Evolutionary conservation across 2,797 vertebrate genomes (phyloP), one percentile per base, ranked within the genome.

Genomic region (Garrulus glandarius): DNA sequence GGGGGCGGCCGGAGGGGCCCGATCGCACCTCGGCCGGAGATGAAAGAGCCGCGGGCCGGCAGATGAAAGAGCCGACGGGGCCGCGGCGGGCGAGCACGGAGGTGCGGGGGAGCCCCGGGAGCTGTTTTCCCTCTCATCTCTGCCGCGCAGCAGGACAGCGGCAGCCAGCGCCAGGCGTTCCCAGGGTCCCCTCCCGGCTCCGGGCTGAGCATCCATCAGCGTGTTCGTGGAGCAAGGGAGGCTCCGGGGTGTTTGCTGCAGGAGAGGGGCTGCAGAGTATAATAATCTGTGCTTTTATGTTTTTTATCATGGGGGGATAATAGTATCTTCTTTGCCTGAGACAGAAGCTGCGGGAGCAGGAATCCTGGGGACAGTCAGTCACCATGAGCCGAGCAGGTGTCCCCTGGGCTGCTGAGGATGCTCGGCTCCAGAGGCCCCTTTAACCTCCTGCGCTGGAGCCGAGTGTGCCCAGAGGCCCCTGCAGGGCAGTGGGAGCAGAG

Each of bases 21-120:
- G 10, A 0, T 94, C 29, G 20, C 95, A 95, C 96, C 92, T 92
- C 91, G 15, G 57, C 21, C 1, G 17, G 55, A 94, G 67, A 97
- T 96, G 81, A 96, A 96, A 96, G 96, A 63, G 88, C 78, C 8
- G 10, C 63, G 86, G 76, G 4, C 80, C 37, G 3, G 55, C 37
- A 95, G 93, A 97, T 97, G 84, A 97, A 96, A 97, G 96, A 22
- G 47, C 43, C 6, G 4, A 34, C 6, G 8, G 75, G 89, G 70
- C 77, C 11, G 1, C 6, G 26, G 78, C 21, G 2, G 74, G 74
- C 34, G 8, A 26, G 77, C 61, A 13, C 3, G 64, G 89, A 60
- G 84, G 32, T 18, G 85, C 69, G 88, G 90, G 72, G 47, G 60
- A 71, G 77, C 78, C 41, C 67, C 12, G 4, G 10, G 53, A 59